Base-by-base conservation (phyloP, 2,888 invertebrate species). In the Synanthedon vespiformis region DNA sequence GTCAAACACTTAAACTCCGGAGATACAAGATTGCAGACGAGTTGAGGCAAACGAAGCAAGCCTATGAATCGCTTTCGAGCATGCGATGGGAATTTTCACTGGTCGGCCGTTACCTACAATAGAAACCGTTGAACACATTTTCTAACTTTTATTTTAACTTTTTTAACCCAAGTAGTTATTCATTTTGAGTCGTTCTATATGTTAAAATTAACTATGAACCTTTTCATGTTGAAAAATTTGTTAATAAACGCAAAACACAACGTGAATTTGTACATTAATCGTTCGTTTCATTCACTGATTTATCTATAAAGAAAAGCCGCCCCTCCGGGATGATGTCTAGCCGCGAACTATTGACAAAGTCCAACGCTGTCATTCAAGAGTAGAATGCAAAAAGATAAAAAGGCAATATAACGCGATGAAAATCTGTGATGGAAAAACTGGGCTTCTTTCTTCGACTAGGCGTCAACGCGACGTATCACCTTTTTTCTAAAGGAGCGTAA, bases 11-110 rank as follows among this genome's bases (percentile, higher is more conserved):
- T 81, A 80, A 79, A 80, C 74, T 76, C 73, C 72, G 77, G 77
- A 80, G 80, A 80, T 81, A 81, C 80, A 79, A 81, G 80, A 81
- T 80, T 80, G 79, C 78, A 79, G 74, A 74, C 74, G 76, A 80
- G 79, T 80, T 74, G 74, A 72, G 65, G 77, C 78, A 80, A 80
- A 80, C 77, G 78, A 81, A 79, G 81, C 73, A 78, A 76, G 69
- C 73, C 77, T 74, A 75, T 80, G 79, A 80, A 80, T 77, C 75
- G 72, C 72, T 79, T 75, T 74, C 72, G 71, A 75, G 71, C 73
- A 73, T 75, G 74, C 68, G 62, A 74, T 68, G 70, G 68, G 68
- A 67, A 70, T 68, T 76, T 77, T 74, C 70, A 71, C 75, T 71
- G 62, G 67, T 65, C 58, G 57, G 44, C 44, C 34, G 34, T 3